Evolutionary conservation across 2,113 vertebrate species (phyloP).

Genomic region (Solenodon paradoxus): DNA sequence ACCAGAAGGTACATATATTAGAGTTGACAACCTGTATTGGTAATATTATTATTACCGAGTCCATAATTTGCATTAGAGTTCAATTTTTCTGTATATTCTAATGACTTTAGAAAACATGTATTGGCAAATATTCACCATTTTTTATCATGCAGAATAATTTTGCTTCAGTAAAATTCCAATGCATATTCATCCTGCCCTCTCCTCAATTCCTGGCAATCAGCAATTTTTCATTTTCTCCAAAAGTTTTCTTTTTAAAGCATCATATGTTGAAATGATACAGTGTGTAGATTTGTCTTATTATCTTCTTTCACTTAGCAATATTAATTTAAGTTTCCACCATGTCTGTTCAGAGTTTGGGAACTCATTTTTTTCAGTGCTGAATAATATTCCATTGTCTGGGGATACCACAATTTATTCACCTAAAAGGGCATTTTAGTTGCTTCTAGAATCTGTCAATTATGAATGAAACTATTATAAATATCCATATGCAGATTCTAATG

Average conservation of each 20-base stretch:
- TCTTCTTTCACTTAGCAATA: background rate
- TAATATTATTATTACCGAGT: background rate
- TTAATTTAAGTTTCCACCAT: background rate
- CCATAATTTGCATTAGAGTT: background rate
- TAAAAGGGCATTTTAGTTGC: background rate
- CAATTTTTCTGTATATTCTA: background rate
- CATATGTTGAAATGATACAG: background rate
- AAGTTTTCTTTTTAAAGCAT: background rate
- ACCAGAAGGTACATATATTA: background rate
- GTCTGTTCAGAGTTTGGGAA: background rate
- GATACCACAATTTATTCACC: background rate
- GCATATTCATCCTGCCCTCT: background rate
- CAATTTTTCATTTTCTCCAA: background rate
- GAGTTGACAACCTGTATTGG: background rate
- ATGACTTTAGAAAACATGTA: background rate
- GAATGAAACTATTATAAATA: background rate
- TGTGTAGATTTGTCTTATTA: background rate
- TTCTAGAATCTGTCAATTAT: background rate
- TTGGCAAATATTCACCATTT: background rate
- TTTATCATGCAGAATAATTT: background rate
- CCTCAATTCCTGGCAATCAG: background rate
- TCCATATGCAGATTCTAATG: background rate
- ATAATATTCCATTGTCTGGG: background rate
- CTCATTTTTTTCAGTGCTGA: background rate
- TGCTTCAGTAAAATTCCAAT: background rate